phyloP scores from a whole-genome alignment of 2,113 vertebrate species.

The Procavia capensis region DNA sequence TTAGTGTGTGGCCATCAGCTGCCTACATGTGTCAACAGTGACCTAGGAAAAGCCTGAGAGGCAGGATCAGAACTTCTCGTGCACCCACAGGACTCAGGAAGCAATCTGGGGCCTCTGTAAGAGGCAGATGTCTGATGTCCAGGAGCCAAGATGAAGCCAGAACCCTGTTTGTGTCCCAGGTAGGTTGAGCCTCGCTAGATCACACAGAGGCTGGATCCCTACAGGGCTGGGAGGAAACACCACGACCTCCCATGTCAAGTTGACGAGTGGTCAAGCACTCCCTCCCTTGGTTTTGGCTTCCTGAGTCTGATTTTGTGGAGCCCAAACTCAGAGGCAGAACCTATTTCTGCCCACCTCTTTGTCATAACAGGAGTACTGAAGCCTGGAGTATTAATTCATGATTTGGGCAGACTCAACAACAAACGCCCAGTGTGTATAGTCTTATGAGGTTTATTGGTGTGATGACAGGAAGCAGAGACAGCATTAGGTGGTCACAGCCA shows the following conservation, averaged over 20 bases:
- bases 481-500: too few species aligned
- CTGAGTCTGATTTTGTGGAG: neutral
- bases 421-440: too few species aligned
- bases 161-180: accelerated
- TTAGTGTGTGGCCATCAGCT: too few species aligned
- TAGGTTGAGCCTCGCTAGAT: neutral
- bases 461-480: too few species aligned
- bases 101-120: neutral
- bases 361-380: too few species aligned
- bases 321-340: neutral
- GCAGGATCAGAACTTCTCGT: neutral
- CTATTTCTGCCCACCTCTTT: neutral
- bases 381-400: too few species aligned
- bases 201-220: neutral
- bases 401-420: too few species aligned
- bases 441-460: too few species aligned
- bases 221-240: neutral
- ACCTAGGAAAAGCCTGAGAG: too few species aligned
- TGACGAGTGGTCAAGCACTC: accelerated
- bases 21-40: neutral
- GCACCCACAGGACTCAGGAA: accelerated
- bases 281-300: accelerated
- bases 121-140: accelerated
- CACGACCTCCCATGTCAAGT: accelerated
- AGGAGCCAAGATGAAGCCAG: accelerated